phyloP scores from a whole-genome alignment of 2,113 vertebrate species.

The Protobothrops flavoviridis region DNA sequence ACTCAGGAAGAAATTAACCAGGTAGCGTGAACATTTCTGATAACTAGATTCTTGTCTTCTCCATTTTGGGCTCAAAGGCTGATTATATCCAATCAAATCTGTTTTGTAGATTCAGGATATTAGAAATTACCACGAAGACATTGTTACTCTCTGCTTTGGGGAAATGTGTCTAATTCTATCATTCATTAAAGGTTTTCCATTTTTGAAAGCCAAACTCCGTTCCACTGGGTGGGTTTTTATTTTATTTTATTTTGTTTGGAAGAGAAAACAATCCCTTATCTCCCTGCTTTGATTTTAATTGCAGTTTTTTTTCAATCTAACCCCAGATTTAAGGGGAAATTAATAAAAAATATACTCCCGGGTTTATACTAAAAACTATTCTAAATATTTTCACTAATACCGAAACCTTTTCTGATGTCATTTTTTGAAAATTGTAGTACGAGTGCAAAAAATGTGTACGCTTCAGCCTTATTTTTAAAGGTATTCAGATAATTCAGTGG shows the following conservation, averaged over 20 bases:
- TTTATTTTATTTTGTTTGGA: background rate
- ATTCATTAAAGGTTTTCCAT: background rate
- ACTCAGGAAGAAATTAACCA: conserved; percentile 98
- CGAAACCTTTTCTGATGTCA: background rate
- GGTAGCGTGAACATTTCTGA: conserved; percentile 64
- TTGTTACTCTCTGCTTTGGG: background rate
- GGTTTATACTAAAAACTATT: background rate
- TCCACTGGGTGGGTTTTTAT: background rate
- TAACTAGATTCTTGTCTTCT: background rate
- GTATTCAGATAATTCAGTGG: background rate
- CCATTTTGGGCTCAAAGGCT: background rate
- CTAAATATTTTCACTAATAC: background rate
- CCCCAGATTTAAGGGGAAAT: background rate
- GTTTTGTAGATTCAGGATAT: background rate
- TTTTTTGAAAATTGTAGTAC: background rate
- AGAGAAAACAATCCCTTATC: background rate
- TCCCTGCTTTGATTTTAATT: background rate
- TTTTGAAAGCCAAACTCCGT: background rate
- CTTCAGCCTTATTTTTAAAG: background rate
- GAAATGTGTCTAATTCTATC: background rate
- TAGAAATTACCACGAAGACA: background rate
- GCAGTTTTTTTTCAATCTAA: background rate
- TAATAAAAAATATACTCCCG: background rate
- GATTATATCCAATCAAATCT: background rate
- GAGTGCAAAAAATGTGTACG: background rate